Conservation (phyloP, 2,797 vertebrate species). For the Syngnathus acus region DNA sequence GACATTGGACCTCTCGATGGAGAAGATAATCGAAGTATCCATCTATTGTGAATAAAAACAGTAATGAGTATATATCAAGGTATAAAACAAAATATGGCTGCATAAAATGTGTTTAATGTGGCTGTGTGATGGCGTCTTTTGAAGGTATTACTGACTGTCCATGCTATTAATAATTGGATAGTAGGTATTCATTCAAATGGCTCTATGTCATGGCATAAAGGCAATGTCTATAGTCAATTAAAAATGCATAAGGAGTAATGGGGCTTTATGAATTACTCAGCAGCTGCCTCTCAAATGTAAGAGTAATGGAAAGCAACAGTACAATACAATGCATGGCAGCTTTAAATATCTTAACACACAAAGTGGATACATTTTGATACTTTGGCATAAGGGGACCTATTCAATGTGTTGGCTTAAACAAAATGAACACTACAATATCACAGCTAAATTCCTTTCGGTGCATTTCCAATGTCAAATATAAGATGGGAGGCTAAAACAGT, state of each 20-base stretch:
- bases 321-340: slow-evolving; percentile 20
- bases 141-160: slow-evolving; percentile 79
- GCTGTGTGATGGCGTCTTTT: slow-evolving; percentile 71
- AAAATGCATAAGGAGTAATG: slow-evolving; percentile 96
- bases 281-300: slow-evolving; percentile 77
- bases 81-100: neutral
- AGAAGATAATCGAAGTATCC: slow-evolving; percentile 18
- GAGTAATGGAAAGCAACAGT: slow-evolving; percentile 33
- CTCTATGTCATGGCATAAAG: slow-evolving; percentile 90
- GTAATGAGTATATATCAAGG: neutral
- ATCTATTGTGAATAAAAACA: slow-evolving; percentile 8
- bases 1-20: neutral
- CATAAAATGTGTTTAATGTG: neutral
- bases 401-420: neutral
- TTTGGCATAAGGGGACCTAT: neutral
- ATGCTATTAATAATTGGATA: slow-evolving; percentile 85
- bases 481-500: neutral
- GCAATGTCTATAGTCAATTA: slow-evolving; percentile 83
- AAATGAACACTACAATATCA: neutral
- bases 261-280: slow-evolving; percentile 95
- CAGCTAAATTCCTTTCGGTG: neutral
- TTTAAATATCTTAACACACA: neutral
- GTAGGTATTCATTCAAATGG: slow-evolving; percentile 92
- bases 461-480: neutral
- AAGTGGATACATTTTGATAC: neutral